Conservation (phyloP, 2,797 vertebrate species). For the Typhlichthys subterraneus region DNA sequence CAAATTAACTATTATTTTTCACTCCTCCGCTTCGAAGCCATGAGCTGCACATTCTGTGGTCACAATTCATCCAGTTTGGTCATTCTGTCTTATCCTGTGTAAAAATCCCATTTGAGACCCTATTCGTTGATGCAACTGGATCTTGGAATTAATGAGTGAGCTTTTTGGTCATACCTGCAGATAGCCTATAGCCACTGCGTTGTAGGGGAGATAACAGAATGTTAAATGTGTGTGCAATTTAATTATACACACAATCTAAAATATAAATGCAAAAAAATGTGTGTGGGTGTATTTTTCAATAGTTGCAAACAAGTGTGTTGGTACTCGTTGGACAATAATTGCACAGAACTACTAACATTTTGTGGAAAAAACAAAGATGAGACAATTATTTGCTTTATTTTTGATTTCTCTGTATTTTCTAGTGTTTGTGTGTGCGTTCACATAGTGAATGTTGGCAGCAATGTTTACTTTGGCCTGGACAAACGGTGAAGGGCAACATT, state of each 20-base stretch:
- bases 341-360: slow-evolving; percentile 78
- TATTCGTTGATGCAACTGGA: slow-evolving; percentile 2
- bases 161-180: slow-evolving; percentile 23
- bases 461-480: too few relatives aligned
- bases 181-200: slow-evolving; percentile 29
- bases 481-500: too few relatives aligned
- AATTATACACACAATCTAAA: not conserved
- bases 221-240: slow-evolving; percentile 16
- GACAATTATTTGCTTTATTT: slow-evolving; percentile 50
- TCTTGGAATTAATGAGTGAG: slow-evolving; percentile 1
- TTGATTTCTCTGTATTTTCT: not conserved
- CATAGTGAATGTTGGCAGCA: not conserved
- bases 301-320: slow-evolving; percentile 58
- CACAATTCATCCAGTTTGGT: slow-evolving; percentile 6
- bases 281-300: slow-evolving; percentile 66
- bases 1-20: slow-evolving; percentile 12
- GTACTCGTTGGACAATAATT: slow-evolving; percentile 73
- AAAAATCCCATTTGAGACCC: slow-evolving; percentile 2
- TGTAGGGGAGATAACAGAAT: slow-evolving; percentile 38
- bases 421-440: not conserved
- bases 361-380: slow-evolving; percentile 54
- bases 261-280: slow-evolving; percentile 33
- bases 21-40: slow-evolving; percentile 50
- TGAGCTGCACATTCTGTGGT: slow-evolving; percentile 38
- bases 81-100: slow-evolving; percentile 11